Conservation (phyloP, 2,797 vertebrate genomes). For the Brotogeris chrysoptera region DNA sequence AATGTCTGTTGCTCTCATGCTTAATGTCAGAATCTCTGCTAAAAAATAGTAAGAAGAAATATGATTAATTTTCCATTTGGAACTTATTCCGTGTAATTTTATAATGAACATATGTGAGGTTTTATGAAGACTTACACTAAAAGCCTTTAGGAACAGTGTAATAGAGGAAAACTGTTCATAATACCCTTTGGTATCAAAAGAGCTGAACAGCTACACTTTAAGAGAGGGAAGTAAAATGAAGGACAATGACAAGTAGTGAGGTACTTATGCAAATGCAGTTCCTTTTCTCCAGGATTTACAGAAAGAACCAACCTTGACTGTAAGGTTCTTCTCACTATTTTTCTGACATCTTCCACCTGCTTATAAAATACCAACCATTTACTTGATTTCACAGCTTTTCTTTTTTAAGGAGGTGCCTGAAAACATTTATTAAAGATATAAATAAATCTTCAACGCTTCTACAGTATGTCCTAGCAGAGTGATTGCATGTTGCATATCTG, state of each 20-base stretch:
- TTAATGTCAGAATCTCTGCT: slow-evolving; percentile 2
- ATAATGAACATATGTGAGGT: slow-evolving; percentile 22
- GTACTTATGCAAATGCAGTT: background rate
- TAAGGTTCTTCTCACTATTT: background rate
- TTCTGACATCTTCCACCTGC: background rate
- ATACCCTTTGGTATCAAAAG: background rate
- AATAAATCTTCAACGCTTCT: background rate
- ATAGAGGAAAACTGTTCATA: background rate
- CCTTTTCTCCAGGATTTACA: background rate
- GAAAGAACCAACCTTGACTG: background rate
- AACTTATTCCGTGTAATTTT: slow-evolving; percentile 47
- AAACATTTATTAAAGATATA: background rate
- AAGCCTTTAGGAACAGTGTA: background rate
- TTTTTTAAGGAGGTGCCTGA: background rate
- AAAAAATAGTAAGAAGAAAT: background rate
- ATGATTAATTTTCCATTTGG: slow-evolving; percentile 32
- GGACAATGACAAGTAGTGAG: background rate
- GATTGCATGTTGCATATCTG: fast-evolving
- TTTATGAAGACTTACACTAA: slow-evolving; percentile 21
- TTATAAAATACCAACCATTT: background rate
- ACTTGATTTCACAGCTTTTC: background rate
- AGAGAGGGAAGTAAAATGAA: background rate
- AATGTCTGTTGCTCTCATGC: slow-evolving; percentile 4
- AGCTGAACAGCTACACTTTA: background rate
- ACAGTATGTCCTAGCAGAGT: background rate